Percentiles rank a stretch among this genome's conserved stretches.
phyloP scores from a whole-genome alignment of 2,113 vertebrate species.

The Otolemur garnettii region DNA sequence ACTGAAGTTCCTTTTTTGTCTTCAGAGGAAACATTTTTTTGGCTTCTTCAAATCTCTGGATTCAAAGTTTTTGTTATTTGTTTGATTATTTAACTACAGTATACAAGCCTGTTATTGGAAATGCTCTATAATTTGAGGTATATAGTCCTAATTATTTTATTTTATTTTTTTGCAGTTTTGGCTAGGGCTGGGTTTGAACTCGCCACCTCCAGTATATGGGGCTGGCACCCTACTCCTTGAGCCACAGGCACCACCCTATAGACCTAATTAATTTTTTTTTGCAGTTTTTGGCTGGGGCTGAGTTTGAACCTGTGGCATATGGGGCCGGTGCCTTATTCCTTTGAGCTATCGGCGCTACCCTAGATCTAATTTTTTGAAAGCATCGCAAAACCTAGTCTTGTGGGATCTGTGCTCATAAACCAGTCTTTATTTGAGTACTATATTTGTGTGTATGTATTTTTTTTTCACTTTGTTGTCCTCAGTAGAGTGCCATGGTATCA shows the following conservation, averaged over 20 bases:
- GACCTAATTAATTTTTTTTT: no score
- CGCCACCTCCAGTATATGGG: no score
- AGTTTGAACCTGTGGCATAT: no score
- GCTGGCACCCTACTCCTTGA: no score
- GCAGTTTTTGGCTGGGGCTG: no score
- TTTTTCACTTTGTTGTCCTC: no score
- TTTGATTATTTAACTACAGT: conserved; percentile 48
- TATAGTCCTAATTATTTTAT: conserved; percentile 62
- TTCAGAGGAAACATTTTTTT: conserved; percentile 52
- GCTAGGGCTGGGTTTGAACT: no score
- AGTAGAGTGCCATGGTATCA: no score
- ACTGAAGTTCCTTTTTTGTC: conserved; percentile 37
- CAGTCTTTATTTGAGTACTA: conserved; percentile 86
- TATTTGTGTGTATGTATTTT: conserved; percentile 56
- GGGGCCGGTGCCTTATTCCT: no score
- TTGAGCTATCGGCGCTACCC: no score
- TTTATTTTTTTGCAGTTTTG: no score
- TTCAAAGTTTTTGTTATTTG: conserved; percentile 23
- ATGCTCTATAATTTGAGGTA: conserved; percentile 67
- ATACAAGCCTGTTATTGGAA: conserved; percentile 37
- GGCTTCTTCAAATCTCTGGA: conserved; percentile 68
- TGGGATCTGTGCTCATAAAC: conserved; percentile 85
- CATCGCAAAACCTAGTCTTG: conserved; percentile 75
- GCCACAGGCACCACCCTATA: no score
- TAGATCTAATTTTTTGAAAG: conserved; percentile 77